Base-by-base conservation (phyloP, 2,888 invertebrate genomes). In the Cataglyphis cursor region DNA sequence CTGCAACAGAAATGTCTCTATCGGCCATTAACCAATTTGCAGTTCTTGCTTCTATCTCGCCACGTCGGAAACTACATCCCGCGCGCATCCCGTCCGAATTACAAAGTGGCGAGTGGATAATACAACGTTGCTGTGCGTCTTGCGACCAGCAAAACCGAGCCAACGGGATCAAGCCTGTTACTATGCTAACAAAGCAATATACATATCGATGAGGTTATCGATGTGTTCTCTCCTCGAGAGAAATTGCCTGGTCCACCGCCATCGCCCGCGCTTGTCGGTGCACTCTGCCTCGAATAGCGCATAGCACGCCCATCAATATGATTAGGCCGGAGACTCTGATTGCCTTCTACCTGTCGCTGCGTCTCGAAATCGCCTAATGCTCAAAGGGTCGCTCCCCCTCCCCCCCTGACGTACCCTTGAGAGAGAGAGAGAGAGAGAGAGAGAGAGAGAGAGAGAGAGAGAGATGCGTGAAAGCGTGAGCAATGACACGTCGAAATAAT, bases 171-270 rank as follows among this genome's bases (percentile, higher is more conserved):
- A 80, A 80, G 59, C 70, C 78, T 80, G 78, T 80, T 80, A 80
- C 78, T 80, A 80, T 80, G 78, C 78, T 80, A 80, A 80, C 78
- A 80, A 80, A 80, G 78, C 78, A 80, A 80, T 80, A 70, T 80
- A 80, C 78, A 80, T 80, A 80, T 80, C 78, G 78, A 80, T 80
- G 70, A 80, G 78, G 78, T 80, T 80, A 80, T 80, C 78, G 78
- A 80, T 80, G 78, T 80, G 78, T 70, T 80, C 78, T 31, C 68
- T 68, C 57, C 68, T 78, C 44, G 65, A 70, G 78, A 80, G 78
- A 80, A 80, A 80, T 80, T 80, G 59, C 70, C 59, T 59, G 44
- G 54, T 44, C 62, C 61, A 61, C n/a, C 59, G 59, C 31, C 61
- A n/a, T 54, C 61, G 61, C 44, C 59, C 31, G 68, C 59, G 68